Base-by-base conservation (phyloP, 2,888 invertebrate species). In the Hemaris fuciformis region DNA sequence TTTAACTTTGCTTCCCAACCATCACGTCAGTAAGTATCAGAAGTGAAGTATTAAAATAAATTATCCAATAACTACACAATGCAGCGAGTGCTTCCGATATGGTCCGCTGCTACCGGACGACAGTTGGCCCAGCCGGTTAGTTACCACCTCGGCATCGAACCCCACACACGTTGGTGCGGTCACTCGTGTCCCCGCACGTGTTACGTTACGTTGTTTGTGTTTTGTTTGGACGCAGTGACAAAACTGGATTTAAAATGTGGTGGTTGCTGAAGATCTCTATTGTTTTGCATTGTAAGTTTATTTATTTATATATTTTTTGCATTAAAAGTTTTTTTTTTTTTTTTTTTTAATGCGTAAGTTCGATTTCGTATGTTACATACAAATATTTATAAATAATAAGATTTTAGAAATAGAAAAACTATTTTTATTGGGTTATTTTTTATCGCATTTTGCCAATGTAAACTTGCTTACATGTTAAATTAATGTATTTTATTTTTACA, bases 81-180 rank as follows among this genome's bases (percentile, higher is more conserved):
- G 83, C 79, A 70, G 75, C 76, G 69, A 80, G 77, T 78, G 84
- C 83, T 88, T 88, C 88, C 88, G 91, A 89, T 82, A 89, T 86
- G 91, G 84, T 88, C 75, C 74, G 87, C 70, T 73, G 80, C 76
- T 70, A 80, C 85, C 88, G 89, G 88, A 85, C 87, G 88, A 80
- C 88, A 88, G 89, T 87, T 89, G 89, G 74, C 78, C 73, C 66
- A 74, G 84, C 76, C 87, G 87, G 88, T 90, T 90, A 91, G 91
- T 91, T 81, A 75, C 80, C 73, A 76, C 66, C 75, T 80, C 81
- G 84, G 87, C 78, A 85, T 87, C 81, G 83, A 89, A 88, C 90
- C 88, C 89, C 89, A 85, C 89, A 91, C 91, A 91, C 91, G 90
- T 83, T 75, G 38, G 38, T 8, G 72, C 74, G 60, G 60, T 60